Evolutionary conservation across 2,797 vertebrate species (phyloP).

Genomic region (Argentina silus): DNA sequence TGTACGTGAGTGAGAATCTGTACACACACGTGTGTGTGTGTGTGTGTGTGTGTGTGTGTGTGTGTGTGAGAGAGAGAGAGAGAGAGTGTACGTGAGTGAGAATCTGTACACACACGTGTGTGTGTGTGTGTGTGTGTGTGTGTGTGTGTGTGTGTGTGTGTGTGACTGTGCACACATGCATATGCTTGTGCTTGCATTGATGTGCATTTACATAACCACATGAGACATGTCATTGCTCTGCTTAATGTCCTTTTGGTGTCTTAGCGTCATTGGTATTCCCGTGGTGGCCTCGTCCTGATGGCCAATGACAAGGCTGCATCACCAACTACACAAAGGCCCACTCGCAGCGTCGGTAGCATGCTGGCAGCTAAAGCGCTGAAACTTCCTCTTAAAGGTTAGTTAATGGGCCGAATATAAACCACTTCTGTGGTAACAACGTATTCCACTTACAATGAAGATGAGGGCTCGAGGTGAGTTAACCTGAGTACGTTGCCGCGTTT

Average conservation of each 20-base stretch:
- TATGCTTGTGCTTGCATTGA: background rate
- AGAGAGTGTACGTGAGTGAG: background rate
- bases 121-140: slow-evolving; percentile 3
- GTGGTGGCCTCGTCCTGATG: slow-evolving; percentile 42
- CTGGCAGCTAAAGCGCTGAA: background rate
- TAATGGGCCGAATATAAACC: too few relatives aligned
- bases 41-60: slow-evolving; percentile 5
- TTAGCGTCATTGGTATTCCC: slow-evolving; percentile 48
- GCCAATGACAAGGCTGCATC: slow-evolving; percentile 49
- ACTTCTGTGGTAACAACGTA: too few relatives aligned
- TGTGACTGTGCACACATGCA: background rate
- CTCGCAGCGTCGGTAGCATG: too few relatives aligned
- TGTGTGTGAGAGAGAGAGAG: slow-evolving; percentile 4
- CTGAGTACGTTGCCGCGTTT: too few relatives aligned
- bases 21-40: background rate
- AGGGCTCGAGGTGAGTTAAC: too few relatives aligned
- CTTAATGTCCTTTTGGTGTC: slow-evolving; percentile 52
- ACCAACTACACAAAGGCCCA: slow-evolving; percentile 37
- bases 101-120: background rate
- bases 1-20: background rate
- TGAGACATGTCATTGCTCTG: slow-evolving; percentile 36
- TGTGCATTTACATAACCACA: slow-evolving; percentile 54
- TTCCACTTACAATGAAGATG: too few relatives aligned
- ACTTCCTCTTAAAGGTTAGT: too few relatives aligned
- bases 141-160: slow-evolving; percentile 18